These are phyloP conservation scores for Rhabdornis inornatus DNA, from an alignment of 2,113 vertebrate genomes.

Conservation along the genomic window DNA sequence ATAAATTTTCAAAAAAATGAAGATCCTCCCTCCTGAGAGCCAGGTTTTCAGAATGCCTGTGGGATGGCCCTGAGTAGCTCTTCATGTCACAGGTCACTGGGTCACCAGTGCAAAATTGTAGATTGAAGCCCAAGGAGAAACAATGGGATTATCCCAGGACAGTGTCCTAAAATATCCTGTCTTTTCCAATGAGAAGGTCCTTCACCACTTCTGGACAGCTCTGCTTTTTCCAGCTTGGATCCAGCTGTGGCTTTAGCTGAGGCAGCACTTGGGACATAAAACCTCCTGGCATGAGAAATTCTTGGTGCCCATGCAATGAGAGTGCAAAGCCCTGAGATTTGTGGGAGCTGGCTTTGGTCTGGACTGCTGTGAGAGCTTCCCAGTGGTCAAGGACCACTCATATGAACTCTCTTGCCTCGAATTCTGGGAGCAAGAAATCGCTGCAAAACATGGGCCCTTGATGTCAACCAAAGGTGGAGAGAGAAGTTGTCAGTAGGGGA, in stretches of 20 bases:
- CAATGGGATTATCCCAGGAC: background rate
- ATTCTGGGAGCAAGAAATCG: background rate
- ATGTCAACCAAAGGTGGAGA: background rate
- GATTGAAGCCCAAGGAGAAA: background rate
- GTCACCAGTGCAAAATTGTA: background rate
- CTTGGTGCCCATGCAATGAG: background rate
- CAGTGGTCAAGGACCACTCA: background rate
- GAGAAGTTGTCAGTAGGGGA: background rate
- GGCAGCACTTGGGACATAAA: background rate
- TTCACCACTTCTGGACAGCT: background rate
- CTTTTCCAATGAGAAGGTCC: rapidly evolving
- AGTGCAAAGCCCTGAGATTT: background rate
- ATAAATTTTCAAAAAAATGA: no score
- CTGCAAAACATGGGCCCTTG: background rate
- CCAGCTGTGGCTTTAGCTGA: background rate
- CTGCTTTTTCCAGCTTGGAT: background rate
- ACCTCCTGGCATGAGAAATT: rapidly evolving
- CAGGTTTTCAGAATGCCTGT: background rate
- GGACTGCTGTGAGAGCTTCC: background rate
- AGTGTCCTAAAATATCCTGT: rapidly evolving
- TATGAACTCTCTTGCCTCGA: background rate
- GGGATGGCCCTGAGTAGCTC: background rate
- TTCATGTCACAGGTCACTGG: background rate
- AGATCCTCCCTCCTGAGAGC: background rate
- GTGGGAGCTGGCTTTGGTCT: background rate